Conservation (phyloP, 2,797 vertebrate genomes). For the Cygnus olor region DNA sequence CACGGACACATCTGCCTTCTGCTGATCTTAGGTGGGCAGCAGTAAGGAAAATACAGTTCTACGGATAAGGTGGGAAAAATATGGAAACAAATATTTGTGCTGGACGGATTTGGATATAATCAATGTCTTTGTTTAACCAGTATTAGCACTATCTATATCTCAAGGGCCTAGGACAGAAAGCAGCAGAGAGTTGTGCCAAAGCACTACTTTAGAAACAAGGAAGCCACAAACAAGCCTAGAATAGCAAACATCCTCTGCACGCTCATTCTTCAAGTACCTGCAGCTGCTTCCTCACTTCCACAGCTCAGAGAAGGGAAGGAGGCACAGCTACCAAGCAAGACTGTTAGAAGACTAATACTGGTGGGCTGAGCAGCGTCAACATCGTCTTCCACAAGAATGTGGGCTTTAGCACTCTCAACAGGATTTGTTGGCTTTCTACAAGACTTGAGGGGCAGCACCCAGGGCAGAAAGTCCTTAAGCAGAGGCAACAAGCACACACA, state of each 20-base stretch:
- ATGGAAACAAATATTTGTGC: not conserved
- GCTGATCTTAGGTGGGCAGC: not conserved
- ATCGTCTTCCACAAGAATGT: not conserved
- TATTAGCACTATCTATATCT: conserved; percentile 19
- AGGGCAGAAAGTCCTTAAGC: not conserved
- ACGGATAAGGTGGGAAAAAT: not conserved
- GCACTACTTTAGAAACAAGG: not conserved
- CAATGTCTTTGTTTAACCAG: conserved; percentile 26
- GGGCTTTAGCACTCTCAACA: not conserved
- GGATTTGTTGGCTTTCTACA: not conserved
- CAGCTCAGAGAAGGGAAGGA: not conserved
- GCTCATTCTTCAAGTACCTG: not conserved
- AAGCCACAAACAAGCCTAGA: conserved; percentile 9
- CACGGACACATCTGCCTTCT: not conserved
- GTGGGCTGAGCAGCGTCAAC: conserved; percentile 45
- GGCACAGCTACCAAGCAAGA: not conserved
- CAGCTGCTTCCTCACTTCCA: conserved; percentile 27
- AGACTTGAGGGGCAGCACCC: not conserved
- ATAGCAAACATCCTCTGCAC: conserved; percentile 10
- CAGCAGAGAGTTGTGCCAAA: conserved; percentile 1
- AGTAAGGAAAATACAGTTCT: not conserved
- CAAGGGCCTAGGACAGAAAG: conserved; percentile 1
- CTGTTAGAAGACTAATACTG: not conserved
- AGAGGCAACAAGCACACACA: not conserved
- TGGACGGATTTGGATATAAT: not conserved